These are phyloP conservation scores for Eunapius fragilis DNA, from an alignment of 37 sponge, comb jelly and placozoan genomes.

Conservation along the genomic window DNA sequence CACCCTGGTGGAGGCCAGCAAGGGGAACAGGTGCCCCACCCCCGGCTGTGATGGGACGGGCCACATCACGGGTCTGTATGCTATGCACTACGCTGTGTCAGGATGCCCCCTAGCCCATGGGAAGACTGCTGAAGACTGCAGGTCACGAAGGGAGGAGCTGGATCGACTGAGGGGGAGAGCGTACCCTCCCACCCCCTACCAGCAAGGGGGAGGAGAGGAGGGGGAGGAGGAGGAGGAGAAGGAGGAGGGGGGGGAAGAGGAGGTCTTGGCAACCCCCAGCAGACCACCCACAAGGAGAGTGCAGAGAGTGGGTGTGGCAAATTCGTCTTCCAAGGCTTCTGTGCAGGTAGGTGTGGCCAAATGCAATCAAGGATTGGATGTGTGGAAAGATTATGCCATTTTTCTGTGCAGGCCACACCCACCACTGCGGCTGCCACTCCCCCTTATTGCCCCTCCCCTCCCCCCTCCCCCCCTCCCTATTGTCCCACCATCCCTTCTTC, in stretches of 20 bases:
- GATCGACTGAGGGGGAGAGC: constrained; percentile 29
- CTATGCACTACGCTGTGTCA: constrained; percentile 80
- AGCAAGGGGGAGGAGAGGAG: constrained; percentile 12
- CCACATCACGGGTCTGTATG: constrained; percentile 67
- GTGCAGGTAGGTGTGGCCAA: not conserved
- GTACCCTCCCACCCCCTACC: not conserved
- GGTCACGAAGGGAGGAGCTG: constrained; percentile 47
- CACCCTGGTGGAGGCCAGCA: constrained; percentile 79
- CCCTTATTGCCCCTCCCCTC: not conserved
- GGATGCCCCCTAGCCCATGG: constrained; percentile 77
- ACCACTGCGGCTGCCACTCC: not conserved
- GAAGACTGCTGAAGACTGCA: constrained; percentile 67
- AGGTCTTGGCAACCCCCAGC: not conserved
- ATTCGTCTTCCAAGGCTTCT: not conserved
- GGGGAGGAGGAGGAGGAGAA: constrained; percentile 8
- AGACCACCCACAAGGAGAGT: not conserved
- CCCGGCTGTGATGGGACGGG: constrained; percentile 77
- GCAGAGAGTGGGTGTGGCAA: not conserved
- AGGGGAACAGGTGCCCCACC: constrained; percentile 79
- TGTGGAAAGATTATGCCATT: not conserved
- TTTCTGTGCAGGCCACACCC: not conserved
- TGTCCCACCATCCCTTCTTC: constrained; percentile 10
- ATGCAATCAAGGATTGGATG: not conserved
- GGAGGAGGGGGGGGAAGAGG: too few species aligned
- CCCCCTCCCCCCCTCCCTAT: constrained; percentile 11